Evolutionary conservation across 2,797 vertebrate species (phyloP), one percentile per base, ranked within the genome.

Genomic region (Liparis tanakae): DNA sequence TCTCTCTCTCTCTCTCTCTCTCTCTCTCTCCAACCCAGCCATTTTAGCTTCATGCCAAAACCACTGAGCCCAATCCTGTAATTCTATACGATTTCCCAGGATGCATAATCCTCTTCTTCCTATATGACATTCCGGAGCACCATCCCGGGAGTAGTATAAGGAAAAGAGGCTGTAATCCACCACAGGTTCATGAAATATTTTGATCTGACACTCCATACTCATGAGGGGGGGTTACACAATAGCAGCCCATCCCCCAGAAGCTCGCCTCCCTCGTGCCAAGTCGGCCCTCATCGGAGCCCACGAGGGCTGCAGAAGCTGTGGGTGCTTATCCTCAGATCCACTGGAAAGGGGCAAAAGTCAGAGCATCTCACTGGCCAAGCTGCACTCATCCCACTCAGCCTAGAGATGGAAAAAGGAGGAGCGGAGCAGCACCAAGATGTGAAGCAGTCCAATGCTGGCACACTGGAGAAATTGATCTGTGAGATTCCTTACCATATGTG

Each of bases 21-120:
- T 67, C 80, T 66, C 72, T 73, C 60, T 72, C 54, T 46, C 48
- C 58, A 72, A 50, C 18, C 51, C 66, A 63, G 63, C 56, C 78
- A 67, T 77, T 55, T 72, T 79, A 62, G 74, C 69, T 70, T 77
- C 81, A 69, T 72, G 69, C 79, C 75, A 79, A 74, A 87, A 85
- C 74, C 64, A 84, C 73, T 73, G 76, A 89, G 80, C 73, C 69
- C 61, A 43, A 70, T 72, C 72, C 81, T 77, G 76, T 90, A 91
- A 90, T 89, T 88, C 87, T 84, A 85, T 79, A 80, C 79, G 83
- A 89, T 91, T 92, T 89, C 80, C 71, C 81, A 71, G 80, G 84
- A 82, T 86, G 84, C 72, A 81, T 91, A 91, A 92, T 93, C 88
- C 85, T 74, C 74, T 63, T 80, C 69, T 76, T 85, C 81, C 84